phyloP scores from a whole-genome alignment of 2,113 vertebrate genomes.

The Oriolus oriolus region DNA sequence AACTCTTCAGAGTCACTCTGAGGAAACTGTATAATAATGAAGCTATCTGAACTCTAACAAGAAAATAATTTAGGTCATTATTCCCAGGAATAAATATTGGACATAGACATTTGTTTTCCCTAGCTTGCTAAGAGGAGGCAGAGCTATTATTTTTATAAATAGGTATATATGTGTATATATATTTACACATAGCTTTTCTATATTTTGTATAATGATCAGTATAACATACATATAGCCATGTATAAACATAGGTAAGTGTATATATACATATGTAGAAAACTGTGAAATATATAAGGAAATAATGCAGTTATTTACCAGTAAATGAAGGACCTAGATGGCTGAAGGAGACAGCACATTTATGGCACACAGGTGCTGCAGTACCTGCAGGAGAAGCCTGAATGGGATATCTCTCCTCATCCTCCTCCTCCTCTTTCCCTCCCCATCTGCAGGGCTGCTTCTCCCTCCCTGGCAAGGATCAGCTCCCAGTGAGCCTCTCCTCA shows the following conservation, averaged over 20 bases:
- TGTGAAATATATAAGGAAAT: not conserved
- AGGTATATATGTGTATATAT: not conserved
- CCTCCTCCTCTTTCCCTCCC: not conserved
- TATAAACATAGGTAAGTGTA: not conserved
- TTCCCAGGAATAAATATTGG: not conserved
- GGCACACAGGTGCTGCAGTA: not conserved
- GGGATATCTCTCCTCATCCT: not conserved
- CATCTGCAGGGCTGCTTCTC: not conserved
- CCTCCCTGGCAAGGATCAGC: not conserved
- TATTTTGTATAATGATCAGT: not conserved
- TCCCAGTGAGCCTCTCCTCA: not conserved
- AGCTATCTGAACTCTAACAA: slow-evolving; percentile 12
- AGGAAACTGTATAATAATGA: slow-evolving; percentile 1
- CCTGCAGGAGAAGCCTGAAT: too few relatives aligned
- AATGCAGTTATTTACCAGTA: not conserved
- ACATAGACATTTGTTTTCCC: not conserved
- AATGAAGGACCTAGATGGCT: not conserved
- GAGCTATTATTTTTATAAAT: not conserved
- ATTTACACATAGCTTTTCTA: not conserved
- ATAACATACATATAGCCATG: rapidly evolving
- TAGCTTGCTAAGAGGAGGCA: not conserved
- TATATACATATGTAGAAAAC: not conserved
- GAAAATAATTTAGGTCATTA: slow-evolving; percentile 24
- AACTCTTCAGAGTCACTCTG: not conserved
- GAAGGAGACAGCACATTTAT: not conserved